These are phyloP conservation scores for Hyperoplus lanceolatus DNA, from an alignment of 2,797 vertebrate genomes.

Conservation along the genomic window DNA sequence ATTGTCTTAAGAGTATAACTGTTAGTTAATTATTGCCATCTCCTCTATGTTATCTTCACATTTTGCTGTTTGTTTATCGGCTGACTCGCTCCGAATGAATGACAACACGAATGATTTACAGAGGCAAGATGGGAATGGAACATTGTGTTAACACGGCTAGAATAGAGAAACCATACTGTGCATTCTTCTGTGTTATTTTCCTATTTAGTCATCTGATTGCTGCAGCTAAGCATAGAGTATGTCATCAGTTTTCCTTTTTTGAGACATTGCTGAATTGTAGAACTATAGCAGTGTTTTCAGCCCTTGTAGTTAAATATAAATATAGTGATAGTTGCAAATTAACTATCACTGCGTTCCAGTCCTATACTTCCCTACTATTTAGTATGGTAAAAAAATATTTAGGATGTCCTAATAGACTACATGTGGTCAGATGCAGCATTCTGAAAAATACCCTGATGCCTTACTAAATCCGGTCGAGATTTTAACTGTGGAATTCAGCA, in stretches of 20 bases:
- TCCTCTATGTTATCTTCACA: conserved; percentile 13
- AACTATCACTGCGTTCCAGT: background rate
- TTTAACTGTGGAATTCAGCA: too few relatives aligned
- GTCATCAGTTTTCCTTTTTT: background rate
- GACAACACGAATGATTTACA: conserved; percentile 47
- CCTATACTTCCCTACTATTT: too few relatives aligned
- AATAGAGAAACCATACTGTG: background rate
- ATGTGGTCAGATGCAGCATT: too few relatives aligned
- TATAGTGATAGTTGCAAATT: background rate
- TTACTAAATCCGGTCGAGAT: too few relatives aligned
- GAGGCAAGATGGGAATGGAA: background rate
- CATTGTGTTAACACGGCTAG: conserved; percentile 2
- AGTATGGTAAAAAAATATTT: too few relatives aligned
- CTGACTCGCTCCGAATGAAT: background rate
- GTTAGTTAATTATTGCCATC: conserved; percentile 61
- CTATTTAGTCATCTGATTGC: background rate
- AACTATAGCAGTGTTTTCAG: background rate
- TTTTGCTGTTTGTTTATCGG: conserved; percentile 19
- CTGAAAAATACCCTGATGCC: too few relatives aligned
- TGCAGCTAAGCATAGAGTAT: background rate
- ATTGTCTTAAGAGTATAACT: conserved; percentile 18
- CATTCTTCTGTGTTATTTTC: too few relatives aligned
- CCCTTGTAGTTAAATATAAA: conserved; percentile 10
- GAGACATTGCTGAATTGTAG: background rate
- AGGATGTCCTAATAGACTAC: too few relatives aligned